Evolutionary conservation across 2,888 invertebrate genomes (phyloP), one percentile per base, ranked within the genome.

Genomic region (Desoria tigrina): DNA sequence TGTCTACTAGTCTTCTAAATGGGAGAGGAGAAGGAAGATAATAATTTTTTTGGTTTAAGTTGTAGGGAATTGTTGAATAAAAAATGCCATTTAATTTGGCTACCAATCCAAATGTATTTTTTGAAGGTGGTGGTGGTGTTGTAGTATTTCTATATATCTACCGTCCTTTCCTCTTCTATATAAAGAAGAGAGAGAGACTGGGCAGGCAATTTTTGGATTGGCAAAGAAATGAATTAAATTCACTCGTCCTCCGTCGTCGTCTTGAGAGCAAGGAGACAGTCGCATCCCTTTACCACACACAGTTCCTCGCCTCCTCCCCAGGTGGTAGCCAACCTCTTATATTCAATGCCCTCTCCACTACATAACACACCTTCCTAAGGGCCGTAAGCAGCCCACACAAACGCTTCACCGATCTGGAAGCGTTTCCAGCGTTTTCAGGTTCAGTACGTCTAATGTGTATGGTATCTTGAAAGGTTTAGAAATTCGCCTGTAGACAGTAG

Each of bases 151-250:
- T n/a, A n/a, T n/a, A n/a, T n/a, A n/a, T n/a, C n/a, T n/a, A n/a
- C n/a, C n/a, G n/a, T n/a, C n/a, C n/a, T n/a, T n/a, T n/a, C n/a
- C n/a, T n/a, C n/a, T n/a, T n/a, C n/a, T 39, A 16, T 39, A 16
- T 39, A 16, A 39, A 16, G 39, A 16, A 16, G 16, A 16, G 9
- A n/a, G n/a, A 16, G 45, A 18, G 45, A 45, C n/a, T 21, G n/a
- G 45, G 45, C 21, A 45, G 45, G 45, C 21, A 45, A 51, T 26
- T 51, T 51, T 55, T 28, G 32, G 55, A 55, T 55, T 55, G 55
- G 55, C 55, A 32, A 55, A 55, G 55, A 51, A 51, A 51, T 51
- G 51, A 51, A 51, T 55, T 55, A 32, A 55, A 55, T 55, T 55
- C 55, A 27, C 18, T 55, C 51, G 51, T 55, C 28, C 55, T 24